These are phyloP conservation scores for Leptinotarsa peninsularis DNA, from an alignment of 2,888 invertebrate genomes.

Conservation along the genomic window DNA sequence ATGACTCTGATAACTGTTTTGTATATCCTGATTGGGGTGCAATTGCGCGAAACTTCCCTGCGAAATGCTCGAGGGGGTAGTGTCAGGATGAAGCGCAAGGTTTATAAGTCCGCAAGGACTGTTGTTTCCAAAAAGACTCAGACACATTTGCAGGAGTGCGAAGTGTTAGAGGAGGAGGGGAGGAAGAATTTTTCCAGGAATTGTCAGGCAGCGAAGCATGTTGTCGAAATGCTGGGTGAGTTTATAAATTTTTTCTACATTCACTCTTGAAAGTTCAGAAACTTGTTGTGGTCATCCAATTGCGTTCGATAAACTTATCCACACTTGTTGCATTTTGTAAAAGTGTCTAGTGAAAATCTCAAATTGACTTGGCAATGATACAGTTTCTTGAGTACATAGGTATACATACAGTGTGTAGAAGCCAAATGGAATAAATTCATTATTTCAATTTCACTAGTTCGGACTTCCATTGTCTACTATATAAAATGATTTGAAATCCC, in stretches of 20 bases:
- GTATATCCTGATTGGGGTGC: conserved; percentile 68
- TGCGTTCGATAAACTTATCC: too few relatives aligned
- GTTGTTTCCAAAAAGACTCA: conserved; percentile 49
- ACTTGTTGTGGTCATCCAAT: too few relatives aligned
- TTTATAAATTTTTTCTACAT: conserved; percentile 32
- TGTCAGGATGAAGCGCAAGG: conserved; percentile 61
- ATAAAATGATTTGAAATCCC: too few relatives aligned
- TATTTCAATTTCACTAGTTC: too few relatives aligned
- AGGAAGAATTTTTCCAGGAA: conserved; percentile 65
- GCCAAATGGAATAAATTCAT: too few relatives aligned
- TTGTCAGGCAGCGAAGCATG: conserved; percentile 64
- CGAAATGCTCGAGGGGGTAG: conserved; percentile 60
- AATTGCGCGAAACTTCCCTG: conserved; percentile 62
- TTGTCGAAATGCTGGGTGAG: conserved; percentile 73
- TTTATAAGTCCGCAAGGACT: conserved; percentile 54
- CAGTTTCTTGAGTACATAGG: too few relatives aligned
- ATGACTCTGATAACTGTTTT: conserved; percentile 72
- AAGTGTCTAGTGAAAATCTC: too few relatives aligned
- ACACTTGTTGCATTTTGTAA: too few relatives aligned
- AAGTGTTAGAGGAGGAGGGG: conserved; percentile 59
- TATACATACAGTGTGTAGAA: too few relatives aligned
- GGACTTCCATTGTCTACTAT: too few relatives aligned
- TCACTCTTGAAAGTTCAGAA: too few relatives aligned
- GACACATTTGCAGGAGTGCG: conserved; percentile 39
- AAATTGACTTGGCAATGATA: too few relatives aligned